A percentile compares a stretch with the other conserved stretches of the same genome.
Evolutionary conservation across 2,113 vertebrate genomes (phyloP).

Genomic region (Machaerirhynchus nigripectus): DNA sequence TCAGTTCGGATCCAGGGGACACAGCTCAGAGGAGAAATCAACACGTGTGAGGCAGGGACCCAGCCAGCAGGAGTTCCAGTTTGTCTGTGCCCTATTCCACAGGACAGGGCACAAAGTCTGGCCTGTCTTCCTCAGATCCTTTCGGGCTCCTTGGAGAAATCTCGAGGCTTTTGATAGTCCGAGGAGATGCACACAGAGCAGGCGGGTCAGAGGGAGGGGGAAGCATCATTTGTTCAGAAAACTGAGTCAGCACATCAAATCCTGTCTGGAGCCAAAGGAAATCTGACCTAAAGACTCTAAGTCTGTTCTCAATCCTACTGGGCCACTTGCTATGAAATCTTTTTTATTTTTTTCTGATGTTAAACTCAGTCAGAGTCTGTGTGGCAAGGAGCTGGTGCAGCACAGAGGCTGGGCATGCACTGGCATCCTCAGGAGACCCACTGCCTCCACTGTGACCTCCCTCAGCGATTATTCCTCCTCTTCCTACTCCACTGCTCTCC

Average conservation of each 20-base stretch:
- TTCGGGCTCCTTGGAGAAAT: background rate
- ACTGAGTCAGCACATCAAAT: background rate
- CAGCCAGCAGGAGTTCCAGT: background rate
- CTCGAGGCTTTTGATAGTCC: background rate
- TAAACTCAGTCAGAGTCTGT: background rate
- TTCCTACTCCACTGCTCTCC: background rate
- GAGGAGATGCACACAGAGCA: background rate
- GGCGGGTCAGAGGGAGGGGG: background rate
- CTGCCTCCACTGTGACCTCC: background rate
- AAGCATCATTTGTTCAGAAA: background rate
- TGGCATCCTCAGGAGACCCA: background rate
- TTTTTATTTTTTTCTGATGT: background rate
- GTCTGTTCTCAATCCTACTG: background rate
- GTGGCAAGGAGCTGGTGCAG: background rate
- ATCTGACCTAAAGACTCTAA: background rate
- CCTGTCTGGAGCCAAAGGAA: background rate
- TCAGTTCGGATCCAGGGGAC: background rate
- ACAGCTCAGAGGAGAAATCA: background rate
- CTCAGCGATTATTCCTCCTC: background rate
- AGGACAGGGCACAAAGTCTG: background rate
- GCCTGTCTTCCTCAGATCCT: background rate
- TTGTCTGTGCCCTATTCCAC: rapidly evolving
- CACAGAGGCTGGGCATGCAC: background rate
- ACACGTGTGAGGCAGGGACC: background rate
- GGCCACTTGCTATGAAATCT: background rate